Evolutionary conservation across 2,888 invertebrate species (phyloP).

Genomic region (Andrena haemorrhoa): DNA sequence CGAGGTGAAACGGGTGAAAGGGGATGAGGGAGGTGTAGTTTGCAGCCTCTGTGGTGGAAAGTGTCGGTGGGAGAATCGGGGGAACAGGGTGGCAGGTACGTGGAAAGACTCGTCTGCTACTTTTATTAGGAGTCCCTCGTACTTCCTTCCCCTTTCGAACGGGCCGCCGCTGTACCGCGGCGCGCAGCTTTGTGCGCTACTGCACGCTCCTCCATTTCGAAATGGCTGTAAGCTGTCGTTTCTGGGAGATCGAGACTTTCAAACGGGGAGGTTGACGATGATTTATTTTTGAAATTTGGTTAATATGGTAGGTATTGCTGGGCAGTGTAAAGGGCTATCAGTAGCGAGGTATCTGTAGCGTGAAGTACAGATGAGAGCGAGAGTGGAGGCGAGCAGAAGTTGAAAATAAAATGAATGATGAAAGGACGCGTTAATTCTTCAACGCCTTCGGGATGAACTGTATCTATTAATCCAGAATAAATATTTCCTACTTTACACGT

Average conservation of each 20-base stretch:
- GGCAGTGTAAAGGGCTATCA: too few species aligned
- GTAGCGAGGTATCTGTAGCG: too few species aligned
- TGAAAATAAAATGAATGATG: too few species aligned
- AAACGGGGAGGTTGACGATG: too few species aligned
- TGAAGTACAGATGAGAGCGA: too few species aligned
- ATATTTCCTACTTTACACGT: too few species aligned
- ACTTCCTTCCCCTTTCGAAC: constrained; percentile 15
- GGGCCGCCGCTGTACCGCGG: constrained; percentile 23
- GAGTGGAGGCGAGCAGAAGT: too few species aligned
- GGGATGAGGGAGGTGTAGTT: constrained; percentile 25
- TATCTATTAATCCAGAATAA: too few species aligned
- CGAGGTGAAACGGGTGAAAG: constrained; percentile 24
- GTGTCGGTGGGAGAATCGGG: constrained; percentile 27
- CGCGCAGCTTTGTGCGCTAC: constrained; percentile 19
- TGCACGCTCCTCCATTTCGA: constrained; percentile 8
- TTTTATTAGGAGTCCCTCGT: constrained; percentile 68
- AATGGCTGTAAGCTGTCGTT: constrained; percentile 10
- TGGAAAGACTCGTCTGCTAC: constrained; percentile 54
- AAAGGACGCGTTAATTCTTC: too few species aligned
- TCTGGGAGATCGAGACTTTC: constrained; percentile 1
- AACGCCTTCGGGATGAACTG: too few species aligned
- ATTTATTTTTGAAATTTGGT: not conserved
- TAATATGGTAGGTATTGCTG: too few species aligned
- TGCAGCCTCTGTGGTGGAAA: constrained; percentile 33
- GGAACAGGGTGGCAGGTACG: constrained; percentile 38